Base-by-base conservation (phyloP, 2,888 invertebrate species). In the Syrista parreyssii region DNA sequence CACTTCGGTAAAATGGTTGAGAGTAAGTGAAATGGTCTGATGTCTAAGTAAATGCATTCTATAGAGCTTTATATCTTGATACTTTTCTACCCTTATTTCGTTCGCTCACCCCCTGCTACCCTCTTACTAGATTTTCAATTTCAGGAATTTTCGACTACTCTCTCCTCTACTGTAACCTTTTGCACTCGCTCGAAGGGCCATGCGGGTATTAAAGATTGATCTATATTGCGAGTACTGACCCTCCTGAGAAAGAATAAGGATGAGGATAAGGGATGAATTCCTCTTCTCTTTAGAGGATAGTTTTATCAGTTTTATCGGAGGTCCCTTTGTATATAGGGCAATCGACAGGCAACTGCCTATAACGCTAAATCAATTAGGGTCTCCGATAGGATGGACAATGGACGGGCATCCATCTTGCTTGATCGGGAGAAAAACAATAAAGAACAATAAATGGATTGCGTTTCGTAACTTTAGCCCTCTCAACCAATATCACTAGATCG, bases 391-490 rank as follows among this genome's bases (percentile, higher is more conserved):
- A 68, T 72, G 78, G 78, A 71, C 72, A 75, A 75, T 72, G 75
- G 71, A 75, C 78, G 78, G 30, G 68, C 40, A 75, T 78, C 75
- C 78, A 75, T 75, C 73, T 75, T 72, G 33, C 34, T 68, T 30
- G 36, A 33, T 55, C 73, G 71, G 74, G 55, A 72, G 78, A 12
- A 75, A 72, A 71, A 75, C 78, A 78, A 78, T 78, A 78, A 78
- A 78, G 78, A 78, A 71, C 75, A 78, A 78, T 75, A 75, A 78
- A 78, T 71, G 75, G 75, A 78, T 78, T 75, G 78, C 75, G 78
- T 78, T 75, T 75, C 40, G 75, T 75, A 78, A 78, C 78, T 78
- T 78, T 36, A 75, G 77, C 73, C 68, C 76, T 71, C 55, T 36
- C 76, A 40, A 71, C 74, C 74, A 75, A 77, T 77, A 77, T 77